Evolutionary conservation across 1,140 invertebrate species (phyloP).

Genomic region (Drosophila ficusphila): DNA sequence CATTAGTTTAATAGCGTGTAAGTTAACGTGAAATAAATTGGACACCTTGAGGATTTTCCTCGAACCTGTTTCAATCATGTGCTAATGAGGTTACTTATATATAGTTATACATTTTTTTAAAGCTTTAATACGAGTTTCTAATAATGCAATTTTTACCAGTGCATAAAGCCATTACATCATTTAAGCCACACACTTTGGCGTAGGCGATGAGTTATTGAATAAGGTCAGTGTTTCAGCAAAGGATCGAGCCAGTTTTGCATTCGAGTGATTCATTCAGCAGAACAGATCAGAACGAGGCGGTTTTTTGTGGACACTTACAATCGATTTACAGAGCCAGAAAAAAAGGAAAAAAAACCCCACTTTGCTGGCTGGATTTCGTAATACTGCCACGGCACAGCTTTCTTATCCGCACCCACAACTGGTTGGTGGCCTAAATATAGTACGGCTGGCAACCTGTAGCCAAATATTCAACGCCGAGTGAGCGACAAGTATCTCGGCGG

Average conservation of each 20-base stretch:
- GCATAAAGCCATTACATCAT: slow-evolving; percentile 12
- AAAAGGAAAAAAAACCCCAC: neutral
- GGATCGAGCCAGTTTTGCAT: slow-evolving; percentile 6
- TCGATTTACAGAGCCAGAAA: slow-evolving; percentile 13
- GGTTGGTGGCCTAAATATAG: slow-evolving; percentile 56
- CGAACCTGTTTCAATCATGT: too few relatives aligned
- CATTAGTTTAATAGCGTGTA: too few relatives aligned
- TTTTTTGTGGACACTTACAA: neutral
- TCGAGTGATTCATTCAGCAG: slow-evolving; percentile 19
- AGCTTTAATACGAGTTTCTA: neutral
- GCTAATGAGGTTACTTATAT: too few relatives aligned
- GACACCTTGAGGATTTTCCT: too few relatives aligned
- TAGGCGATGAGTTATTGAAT: slow-evolving; percentile 60
- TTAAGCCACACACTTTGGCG: slow-evolving; percentile 9
- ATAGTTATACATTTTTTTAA: too few relatives aligned
- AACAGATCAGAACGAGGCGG: slow-evolving; percentile 30
- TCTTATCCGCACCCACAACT: slow-evolving; percentile 57
- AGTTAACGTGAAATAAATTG: too few relatives aligned
- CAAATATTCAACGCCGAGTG: slow-evolving; percentile 29
- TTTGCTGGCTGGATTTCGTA: slow-evolving; percentile 26
- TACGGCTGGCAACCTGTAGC: slow-evolving; percentile 44
- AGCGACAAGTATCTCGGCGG: slow-evolving; percentile 54
- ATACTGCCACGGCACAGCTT: slow-evolving; percentile 19
- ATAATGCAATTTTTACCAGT: slow-evolving; percentile 17
- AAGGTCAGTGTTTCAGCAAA: slow-evolving; percentile 62